Evolutionary conservation across 2,888 invertebrate species (phyloP).

Genomic region (Ommatoiulus sabulosus): DNA sequence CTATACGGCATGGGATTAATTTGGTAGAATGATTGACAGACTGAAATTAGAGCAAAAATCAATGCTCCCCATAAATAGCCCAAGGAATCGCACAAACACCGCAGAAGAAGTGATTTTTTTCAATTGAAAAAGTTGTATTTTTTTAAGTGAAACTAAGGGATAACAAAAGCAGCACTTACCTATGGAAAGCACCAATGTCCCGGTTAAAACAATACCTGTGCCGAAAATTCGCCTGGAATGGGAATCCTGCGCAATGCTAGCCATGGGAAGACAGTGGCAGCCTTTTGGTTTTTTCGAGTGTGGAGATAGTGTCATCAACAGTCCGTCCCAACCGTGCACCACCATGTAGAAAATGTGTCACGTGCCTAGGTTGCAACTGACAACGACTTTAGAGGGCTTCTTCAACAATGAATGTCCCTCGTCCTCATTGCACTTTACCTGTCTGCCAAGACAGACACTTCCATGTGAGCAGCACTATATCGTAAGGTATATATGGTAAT

Average conservation of each 20-base stretch:
- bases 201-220: slow-evolving; percentile 48
- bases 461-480: not conserved
- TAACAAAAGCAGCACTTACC: slow-evolving; percentile 9
- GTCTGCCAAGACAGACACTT: not conserved
- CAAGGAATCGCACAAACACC: too few relatives aligned
- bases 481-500: not conserved
- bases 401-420: not conserved
- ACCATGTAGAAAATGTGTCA: not conserved
- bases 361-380: not conserved
- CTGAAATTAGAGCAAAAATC: too few relatives aligned
- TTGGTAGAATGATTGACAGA: too few relatives aligned
- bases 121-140: too few relatives aligned
- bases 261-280: slow-evolving; percentile 36
- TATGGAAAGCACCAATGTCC: slow-evolving; percentile 30
- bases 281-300: not conserved
- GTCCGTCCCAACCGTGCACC: not conserved
- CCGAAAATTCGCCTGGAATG: slow-evolving; percentile 41
- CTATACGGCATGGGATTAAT: too few relatives aligned
- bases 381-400: not conserved
- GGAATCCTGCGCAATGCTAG: not conserved
- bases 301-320: not conserved
- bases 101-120: too few relatives aligned
- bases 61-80: too few relatives aligned
- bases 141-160: not conserved
- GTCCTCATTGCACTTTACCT: not conserved